Evolutionary conservation across 2,113 vertebrate species (phyloP), one percentile per base, ranked within the genome.

Genomic region (Protobothrops mucrosquamatus): DNA sequence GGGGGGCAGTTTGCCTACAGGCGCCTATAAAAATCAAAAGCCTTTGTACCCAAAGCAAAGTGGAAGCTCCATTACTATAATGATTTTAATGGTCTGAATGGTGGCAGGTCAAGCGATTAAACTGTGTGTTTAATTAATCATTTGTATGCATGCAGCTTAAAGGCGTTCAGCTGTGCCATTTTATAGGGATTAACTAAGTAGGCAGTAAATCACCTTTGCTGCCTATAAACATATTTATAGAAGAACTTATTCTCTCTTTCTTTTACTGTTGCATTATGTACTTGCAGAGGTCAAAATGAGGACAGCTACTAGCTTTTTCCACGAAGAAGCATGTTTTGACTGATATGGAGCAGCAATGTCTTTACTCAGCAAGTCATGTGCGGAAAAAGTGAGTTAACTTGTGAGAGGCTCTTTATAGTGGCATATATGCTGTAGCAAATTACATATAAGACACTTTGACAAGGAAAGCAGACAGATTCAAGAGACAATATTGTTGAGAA

Each of bases 111-210:
- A 98, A 98, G 95, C 88, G 92, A 96, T 97, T 98, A 97, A 98
- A 97, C 94, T 96, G 95, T 96, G 96, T 96, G 96, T 96, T 98
- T 98, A 98, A 98, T 97, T 97, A 97, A 97, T 97, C 97, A 97
- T 98, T 96, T 97, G 95, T 98, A 97, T 97, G 97, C 97, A 97
- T 97, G 97, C 96, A 97, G 97, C 96, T 97, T 97, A 97, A 96
- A 98, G 96, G 97, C n/a, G 74, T 96, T 98, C 97, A 97, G 95
- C 97, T 98, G 95, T 97, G 97, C 95, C 96, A 95, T 98, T 97
- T 98, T 98, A 97, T 97, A 97, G 97, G 86, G 95, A 97, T 97
- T 98, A 98, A 97, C 97, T 96, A 98, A 97, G 95, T 46, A 15
- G 91, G 93, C 92, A 96, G 94, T 98, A 98, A 98, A 98, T 98